Conservation (phyloP, 1,140 invertebrate species). For the Pantala flavescens region DNA sequence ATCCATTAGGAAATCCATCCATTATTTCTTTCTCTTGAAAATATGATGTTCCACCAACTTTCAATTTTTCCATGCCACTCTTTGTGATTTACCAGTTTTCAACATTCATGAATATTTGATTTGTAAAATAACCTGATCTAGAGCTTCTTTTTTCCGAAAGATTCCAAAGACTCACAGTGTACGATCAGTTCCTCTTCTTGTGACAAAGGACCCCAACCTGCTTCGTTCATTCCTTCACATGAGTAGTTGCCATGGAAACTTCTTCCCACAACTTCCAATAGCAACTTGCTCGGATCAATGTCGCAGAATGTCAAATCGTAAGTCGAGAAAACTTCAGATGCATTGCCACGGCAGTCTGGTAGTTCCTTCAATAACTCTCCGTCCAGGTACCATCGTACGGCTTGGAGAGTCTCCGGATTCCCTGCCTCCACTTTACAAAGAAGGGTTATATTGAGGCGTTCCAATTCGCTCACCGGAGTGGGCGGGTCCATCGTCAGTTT, state of each 20-base stretch:
- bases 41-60: too few relatives aligned
- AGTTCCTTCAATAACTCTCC: slow-evolving; percentile 71
- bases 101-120: too few relatives aligned
- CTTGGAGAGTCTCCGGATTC: slow-evolving; percentile 36
- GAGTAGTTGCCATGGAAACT: slow-evolving; percentile 87
- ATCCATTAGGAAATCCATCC: too few relatives aligned
- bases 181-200: slow-evolving; percentile 60
- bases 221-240: slow-evolving; percentile 73
- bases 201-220: slow-evolving; percentile 71
- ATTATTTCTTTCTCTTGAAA: too few relatives aligned
- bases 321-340: slow-evolving; percentile 27
- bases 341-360: slow-evolving; percentile 53
- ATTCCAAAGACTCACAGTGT: slow-evolving; percentile 57
- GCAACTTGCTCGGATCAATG: slow-evolving; percentile 71
- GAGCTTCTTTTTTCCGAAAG: too few relatives aligned
- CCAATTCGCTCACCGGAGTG: slow-evolving; percentile 65
- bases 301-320: slow-evolving; percentile 50
- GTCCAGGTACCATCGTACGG: slow-evolving; percentile 66
- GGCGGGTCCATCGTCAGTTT: slow-evolving; percentile 62
- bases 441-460: slow-evolving; percentile 67
- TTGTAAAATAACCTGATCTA: too few relatives aligned
- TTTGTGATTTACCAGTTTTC: too few relatives aligned
- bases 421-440: slow-evolving; percentile 68
- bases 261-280: slow-evolving; percentile 67
- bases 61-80: too few relatives aligned